phyloP scores from a whole-genome alignment of 2,113 vertebrate genomes.

The Poicephalus gulielmi region DNA sequence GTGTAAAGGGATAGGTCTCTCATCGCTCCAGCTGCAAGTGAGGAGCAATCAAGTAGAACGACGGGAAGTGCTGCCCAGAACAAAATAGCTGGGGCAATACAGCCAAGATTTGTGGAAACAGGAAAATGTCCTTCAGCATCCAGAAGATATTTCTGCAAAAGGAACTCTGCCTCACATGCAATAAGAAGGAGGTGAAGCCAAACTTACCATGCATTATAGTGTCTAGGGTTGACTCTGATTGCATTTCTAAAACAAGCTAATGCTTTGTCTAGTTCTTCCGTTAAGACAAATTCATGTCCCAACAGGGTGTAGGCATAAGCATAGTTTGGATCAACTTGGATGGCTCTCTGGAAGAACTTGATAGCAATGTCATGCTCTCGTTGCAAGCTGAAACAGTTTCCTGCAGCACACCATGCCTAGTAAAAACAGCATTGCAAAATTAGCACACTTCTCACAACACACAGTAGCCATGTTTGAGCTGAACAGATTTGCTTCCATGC shows the following conservation, averaged over 20 bases:
- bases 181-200: neutral
- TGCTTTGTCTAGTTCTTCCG: slow-evolving; percentile 95
- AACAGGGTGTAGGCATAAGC: slow-evolving; percentile 96
- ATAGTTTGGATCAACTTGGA: slow-evolving; percentile 97
- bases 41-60: neutral
- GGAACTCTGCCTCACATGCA: fast-evolving
- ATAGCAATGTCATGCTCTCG: slow-evolving; percentile 98
- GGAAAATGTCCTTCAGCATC: neutral
- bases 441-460: neutral
- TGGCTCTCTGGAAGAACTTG: slow-evolving; percentile 98
- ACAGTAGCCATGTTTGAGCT: neutral
- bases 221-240: slow-evolving; percentile 93
- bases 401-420: slow-evolving; percentile 97
- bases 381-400: slow-evolving; percentile 98
- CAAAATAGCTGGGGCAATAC: neutral
- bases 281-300: slow-evolving; percentile 95
- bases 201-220: slow-evolving; percentile 94
- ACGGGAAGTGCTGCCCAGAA: neutral
- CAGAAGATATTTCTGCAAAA: neutral
- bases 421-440: neutral
- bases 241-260: slow-evolving; percentile 95
- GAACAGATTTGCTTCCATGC: neutral
- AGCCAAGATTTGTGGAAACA: neutral
- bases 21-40: neutral
- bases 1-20: neutral